Conservation (phyloP, 2,797 vertebrate genomes). For the Manis crassicaudata region DNA sequence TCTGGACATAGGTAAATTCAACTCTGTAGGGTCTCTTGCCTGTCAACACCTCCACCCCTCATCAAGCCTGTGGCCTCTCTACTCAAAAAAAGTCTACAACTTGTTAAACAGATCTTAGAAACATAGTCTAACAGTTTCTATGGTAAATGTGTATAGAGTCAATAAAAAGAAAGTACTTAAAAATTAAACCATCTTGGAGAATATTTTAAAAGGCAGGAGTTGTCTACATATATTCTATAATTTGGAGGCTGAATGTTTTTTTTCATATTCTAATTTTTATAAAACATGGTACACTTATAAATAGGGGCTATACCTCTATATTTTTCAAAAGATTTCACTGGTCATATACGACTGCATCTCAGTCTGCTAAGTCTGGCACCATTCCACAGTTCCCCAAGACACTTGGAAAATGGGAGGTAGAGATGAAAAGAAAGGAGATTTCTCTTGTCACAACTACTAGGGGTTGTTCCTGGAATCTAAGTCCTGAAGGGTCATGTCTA, state of each 20-base stretch:
- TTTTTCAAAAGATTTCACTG: neutral
- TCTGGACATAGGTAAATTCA: neutral
- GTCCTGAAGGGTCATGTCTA: neutral
- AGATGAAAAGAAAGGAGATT: neutral
- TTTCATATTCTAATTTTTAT: constrained; percentile 1
- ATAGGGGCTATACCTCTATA: neutral
- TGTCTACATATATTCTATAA: neutral
- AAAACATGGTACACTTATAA: neutral
- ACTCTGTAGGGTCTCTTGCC: neutral
- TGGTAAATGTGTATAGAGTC: neutral
- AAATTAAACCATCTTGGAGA: neutral
- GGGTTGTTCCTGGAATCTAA: neutral
- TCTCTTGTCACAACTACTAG: neutral
- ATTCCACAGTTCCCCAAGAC: neutral
- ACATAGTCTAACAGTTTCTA: neutral
- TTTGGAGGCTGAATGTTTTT: neutral
- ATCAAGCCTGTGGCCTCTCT: neutral
- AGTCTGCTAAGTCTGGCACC: neutral
- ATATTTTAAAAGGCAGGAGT: neutral
- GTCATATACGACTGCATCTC: neutral
- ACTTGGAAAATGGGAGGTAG: neutral
- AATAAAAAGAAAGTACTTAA: neutral
- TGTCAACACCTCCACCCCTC: neutral
- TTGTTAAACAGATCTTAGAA: neutral
- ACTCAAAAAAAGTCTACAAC: neutral